Evolutionary conservation across 2,113 vertebrate genomes (phyloP).

Genomic region (Cyprinus carpio): DNA sequence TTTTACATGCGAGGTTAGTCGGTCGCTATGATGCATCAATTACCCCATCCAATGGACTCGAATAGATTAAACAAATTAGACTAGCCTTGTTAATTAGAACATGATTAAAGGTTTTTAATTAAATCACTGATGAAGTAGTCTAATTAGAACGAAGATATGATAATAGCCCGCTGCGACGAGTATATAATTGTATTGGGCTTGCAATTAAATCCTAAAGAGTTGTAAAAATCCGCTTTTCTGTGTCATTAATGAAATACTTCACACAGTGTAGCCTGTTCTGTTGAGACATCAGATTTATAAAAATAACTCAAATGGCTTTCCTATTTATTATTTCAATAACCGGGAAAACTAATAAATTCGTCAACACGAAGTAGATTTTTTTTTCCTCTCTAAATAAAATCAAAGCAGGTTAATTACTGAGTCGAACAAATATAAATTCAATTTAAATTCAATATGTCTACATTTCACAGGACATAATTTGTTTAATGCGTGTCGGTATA

Average conservation of each 20-base stretch:
- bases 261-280: conserved; percentile 69
- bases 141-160: conserved; percentile 89
- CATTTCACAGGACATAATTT: conserved; percentile 81
- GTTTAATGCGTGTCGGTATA: conserved; percentile 86
- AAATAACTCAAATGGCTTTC: conserved; percentile 73
- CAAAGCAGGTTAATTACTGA: conserved; percentile 85
- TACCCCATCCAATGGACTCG: conserved; percentile 78
- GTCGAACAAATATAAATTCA: conserved; percentile 87
- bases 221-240: conserved; percentile 74
- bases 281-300: conserved; percentile 81
- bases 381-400: conserved; percentile 80
- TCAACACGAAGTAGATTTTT: conserved; percentile 71
- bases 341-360: conserved; percentile 86
- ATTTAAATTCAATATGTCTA: conserved; percentile 88
- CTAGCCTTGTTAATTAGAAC: conserved; percentile 90
- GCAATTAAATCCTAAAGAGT: conserved; percentile 78
- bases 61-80: conserved; percentile 87
- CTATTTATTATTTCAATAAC: conserved; percentile 77
- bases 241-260: conserved; percentile 86
- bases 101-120: conserved; percentile 93
- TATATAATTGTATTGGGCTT: conserved; percentile 72
- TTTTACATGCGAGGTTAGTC: conserved; percentile 42
- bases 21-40: conserved; percentile 79
- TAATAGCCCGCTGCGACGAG: conserved; percentile 83
- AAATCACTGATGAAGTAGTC: conserved; percentile 83